Evolutionary conservation across 2,888 invertebrate genomes (phyloP).

Genomic region (Coecobrya sp.): DNA sequence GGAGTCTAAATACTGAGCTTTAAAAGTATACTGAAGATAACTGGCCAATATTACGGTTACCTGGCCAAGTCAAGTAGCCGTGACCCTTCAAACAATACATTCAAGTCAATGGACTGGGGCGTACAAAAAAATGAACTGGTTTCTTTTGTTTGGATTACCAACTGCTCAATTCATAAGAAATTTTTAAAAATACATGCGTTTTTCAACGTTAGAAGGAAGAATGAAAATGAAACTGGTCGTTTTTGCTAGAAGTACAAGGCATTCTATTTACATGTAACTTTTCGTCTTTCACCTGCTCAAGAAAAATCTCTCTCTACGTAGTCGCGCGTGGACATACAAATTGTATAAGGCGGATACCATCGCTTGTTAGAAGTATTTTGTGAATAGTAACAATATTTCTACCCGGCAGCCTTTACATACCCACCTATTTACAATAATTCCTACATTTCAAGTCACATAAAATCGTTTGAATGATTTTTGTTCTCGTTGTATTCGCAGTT

Average conservation of each 20-base stretch:
- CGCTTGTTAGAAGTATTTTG: background rate
- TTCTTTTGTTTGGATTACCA: constrained; percentile 48
- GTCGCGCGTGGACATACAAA: constrained; percentile 38
- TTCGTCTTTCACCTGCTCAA: background rate
- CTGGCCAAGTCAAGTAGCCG: background rate
- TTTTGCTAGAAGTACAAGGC: constrained; percentile 12
- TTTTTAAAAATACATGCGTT: background rate
- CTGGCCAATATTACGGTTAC: background rate
- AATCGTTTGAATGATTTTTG: background rate
- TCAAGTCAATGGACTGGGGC: constrained; percentile 81
- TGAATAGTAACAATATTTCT: background rate
- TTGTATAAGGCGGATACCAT: constrained; percentile 35
- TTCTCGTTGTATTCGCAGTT: too few relatives aligned
- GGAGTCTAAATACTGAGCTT: too few relatives aligned
- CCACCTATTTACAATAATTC: background rate
- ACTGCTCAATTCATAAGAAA: constrained; percentile 38
- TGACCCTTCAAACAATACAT: constrained; percentile 82
- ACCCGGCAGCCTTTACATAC: background rate
- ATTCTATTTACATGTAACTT: background rate
- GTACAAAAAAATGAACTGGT: constrained; percentile 55
- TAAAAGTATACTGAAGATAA: background rate
- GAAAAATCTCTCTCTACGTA: background rate
- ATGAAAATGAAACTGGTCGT: background rate
- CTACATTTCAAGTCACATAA: background rate
- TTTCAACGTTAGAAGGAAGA: constrained; percentile 51